Percentiles rank a stretch among this genome's conserved stretches.
These are phyloP conservation scores for Nymphalis io DNA, from an alignment of 1,140 invertebrate genomes.

Conservation along the genomic window DNA sequence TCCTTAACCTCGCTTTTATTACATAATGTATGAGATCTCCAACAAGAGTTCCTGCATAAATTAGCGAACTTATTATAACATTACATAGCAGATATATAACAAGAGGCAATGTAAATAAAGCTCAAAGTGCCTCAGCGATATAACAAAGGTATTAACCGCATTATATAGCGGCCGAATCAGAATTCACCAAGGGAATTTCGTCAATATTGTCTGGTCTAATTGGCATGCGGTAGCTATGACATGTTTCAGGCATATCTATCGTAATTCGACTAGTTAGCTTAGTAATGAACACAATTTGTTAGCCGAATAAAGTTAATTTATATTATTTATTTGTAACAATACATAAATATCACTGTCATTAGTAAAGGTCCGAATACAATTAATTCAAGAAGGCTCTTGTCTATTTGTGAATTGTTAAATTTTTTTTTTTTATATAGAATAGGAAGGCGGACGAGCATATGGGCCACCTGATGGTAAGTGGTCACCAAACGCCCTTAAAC, in stretches of 20 bases:
- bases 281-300: background rate
- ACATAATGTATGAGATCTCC: background rate
- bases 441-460: no score
- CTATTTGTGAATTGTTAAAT: no score
- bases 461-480: no score
- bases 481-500: no score
- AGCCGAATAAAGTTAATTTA: no score
- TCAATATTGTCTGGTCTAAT: slow-evolving; percentile 7
- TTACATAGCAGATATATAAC: background rate
- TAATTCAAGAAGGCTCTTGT: no score
- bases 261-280: background rate
- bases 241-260: background rate
- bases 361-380: no score
- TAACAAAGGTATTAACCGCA: background rate
- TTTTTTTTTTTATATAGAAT: no score
- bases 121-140: background rate
- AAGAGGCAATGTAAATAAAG: background rate
- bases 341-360: no score
- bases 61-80: background rate
- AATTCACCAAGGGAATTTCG: slow-evolving; percentile 8
- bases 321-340: no score
- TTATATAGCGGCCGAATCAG: background rate
- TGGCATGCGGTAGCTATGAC: background rate
- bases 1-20: no score
- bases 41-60: background rate